Conservation (phyloP, 2,888 invertebrate genomes). For the Dorcus parallelipipedus region DNA sequence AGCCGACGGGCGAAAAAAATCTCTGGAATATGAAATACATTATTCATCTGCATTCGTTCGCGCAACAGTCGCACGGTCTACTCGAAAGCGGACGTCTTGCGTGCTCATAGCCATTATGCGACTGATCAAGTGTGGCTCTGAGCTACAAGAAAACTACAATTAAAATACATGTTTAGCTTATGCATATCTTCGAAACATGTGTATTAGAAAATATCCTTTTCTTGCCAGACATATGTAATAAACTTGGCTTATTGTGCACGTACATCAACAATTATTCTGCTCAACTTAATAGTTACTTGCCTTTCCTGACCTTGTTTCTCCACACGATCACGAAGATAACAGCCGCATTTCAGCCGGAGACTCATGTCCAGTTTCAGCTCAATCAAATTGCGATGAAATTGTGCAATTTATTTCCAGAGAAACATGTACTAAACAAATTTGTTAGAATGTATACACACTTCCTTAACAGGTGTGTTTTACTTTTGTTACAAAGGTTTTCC, state of each 20-base stretch:
- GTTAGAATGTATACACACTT: too few species aligned
- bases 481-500: too few species aligned
- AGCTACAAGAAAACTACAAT: slow-evolving; percentile 29
- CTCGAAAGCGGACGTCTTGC: neutral
- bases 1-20: slow-evolving; percentile 29
- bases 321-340: too few species aligned
- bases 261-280: neutral
- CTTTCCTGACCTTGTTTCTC: too few species aligned
- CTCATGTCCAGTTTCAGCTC: too few species aligned
- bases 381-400: too few species aligned
- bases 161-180: slow-evolving; percentile 29
- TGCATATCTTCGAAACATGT: slow-evolving; percentile 25
- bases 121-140: slow-evolving; percentile 20
- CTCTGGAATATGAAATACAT: slow-evolving; percentile 35
- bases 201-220: slow-evolving; percentile 10
- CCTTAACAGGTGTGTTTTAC: too few species aligned
- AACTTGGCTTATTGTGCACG: neutral
- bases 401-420: too few species aligned
- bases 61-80: neutral
- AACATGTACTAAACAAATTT: too few species aligned
- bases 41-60: slow-evolving; percentile 25
- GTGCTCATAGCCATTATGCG: neutral
- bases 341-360: too few species aligned
- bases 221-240: neutral
- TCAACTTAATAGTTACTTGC: too few species aligned